These are phyloP conservation scores for Crossocerus cetratus DNA, from an alignment of 2,888 invertebrate genomes.

Conservation along the genomic window DNA sequence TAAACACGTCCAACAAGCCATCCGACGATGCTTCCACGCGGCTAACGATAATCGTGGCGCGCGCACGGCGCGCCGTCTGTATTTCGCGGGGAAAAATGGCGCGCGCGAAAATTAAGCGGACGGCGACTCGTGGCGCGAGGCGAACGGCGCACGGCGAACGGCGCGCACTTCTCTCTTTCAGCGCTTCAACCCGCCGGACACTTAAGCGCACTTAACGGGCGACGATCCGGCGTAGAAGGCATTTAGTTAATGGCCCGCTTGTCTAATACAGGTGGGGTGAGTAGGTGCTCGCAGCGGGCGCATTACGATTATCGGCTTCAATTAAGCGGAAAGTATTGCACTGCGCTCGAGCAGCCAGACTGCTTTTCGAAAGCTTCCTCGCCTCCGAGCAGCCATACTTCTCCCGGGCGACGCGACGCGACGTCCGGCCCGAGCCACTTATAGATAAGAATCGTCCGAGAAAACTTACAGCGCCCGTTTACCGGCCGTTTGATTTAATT, in stretches of 20 bases:
- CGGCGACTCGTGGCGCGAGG: background rate
- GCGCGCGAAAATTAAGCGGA: conserved; percentile 19
- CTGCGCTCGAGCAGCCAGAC: too few relatives aligned
- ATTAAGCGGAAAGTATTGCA: conserved; percentile 41
- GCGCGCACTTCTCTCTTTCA: background rate
- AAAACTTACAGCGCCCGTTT: background rate
- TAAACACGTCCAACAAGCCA: conserved; percentile 11
- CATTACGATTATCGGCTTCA: conserved; percentile 42
- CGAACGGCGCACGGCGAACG: too few relatives aligned
- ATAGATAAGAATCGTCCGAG: background rate
- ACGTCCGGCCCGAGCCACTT: background rate
- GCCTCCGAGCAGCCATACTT: background rate
- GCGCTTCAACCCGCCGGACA: background rate
- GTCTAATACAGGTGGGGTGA: conserved; percentile 17
- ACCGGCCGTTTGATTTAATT: background rate
- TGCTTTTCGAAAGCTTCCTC: background rate
- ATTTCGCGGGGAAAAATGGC: conserved; percentile 18
- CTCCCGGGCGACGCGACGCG: background rate
- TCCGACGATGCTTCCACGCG: conserved; percentile 5
- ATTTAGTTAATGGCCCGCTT: conserved; percentile 40
- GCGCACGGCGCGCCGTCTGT: too few relatives aligned
- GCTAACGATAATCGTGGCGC: conserved; percentile 24
- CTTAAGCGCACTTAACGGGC: conserved; percentile 36
- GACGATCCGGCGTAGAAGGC: conserved; percentile 22
- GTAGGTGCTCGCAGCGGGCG: conserved; percentile 7